phyloP scores from a whole-genome alignment of 2,888 invertebrate species.

The Calephelis perditalis region DNA sequence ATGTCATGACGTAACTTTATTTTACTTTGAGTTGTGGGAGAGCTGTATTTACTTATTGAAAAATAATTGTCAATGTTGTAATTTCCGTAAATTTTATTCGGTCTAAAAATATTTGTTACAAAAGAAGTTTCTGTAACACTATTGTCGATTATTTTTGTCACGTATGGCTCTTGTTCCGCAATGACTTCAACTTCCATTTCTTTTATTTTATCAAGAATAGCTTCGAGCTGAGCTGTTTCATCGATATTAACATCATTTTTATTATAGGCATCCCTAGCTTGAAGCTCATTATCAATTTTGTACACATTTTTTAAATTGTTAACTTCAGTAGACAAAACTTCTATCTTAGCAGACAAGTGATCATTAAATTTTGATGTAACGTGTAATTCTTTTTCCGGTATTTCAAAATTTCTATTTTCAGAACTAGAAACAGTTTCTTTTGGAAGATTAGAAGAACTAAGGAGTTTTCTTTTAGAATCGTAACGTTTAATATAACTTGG shows the following conservation, averaged over 20 bases:
- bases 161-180: conserved; percentile 36
- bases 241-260: not conserved
- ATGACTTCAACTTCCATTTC: conserved; percentile 41
- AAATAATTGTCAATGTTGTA: conserved; percentile 20
- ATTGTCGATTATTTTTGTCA: conserved; percentile 39
- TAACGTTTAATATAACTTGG: conserved; percentile 30
- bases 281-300: not conserved
- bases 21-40: conserved; percentile 18
- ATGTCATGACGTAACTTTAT: conserved; percentile 27
- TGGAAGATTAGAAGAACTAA: not conserved
- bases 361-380: not conserved
- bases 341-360: not conserved
- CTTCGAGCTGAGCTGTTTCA: conserved; percentile 47
- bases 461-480: conserved; percentile 22
- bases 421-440: not conserved
- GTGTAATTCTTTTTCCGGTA: conserved; percentile 22
- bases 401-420: conserved; percentile 27
- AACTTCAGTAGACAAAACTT: conserved; percentile 1
- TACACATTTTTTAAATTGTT: not conserved
- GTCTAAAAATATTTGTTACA: conserved; percentile 26
- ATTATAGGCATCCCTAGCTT: not conserved
- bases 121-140: conserved; percentile 43
- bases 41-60: conserved; percentile 10
- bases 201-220: conserved; percentile 48
- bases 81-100: conserved; percentile 22